A percentile compares a stretch with the other conserved stretches of the same genome.
phyloP scores from a whole-genome alignment of 2,113 vertebrate species.

The Procavia capensis region DNA sequence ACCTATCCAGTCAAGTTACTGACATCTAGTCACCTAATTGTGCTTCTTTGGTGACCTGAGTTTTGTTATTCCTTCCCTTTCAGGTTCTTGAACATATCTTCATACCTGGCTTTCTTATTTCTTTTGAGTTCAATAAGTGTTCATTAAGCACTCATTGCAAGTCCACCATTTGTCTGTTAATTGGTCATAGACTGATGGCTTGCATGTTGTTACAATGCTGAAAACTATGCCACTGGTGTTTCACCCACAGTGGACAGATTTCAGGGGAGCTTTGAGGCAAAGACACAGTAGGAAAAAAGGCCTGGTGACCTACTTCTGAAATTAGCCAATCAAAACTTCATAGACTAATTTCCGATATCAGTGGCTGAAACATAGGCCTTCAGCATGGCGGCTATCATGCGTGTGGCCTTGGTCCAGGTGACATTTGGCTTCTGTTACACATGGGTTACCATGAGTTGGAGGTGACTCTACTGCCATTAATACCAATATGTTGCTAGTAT shows the following conservation, averaged over 20 bases:
- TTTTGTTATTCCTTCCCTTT: not conserved
- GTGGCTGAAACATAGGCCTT: not conserved
- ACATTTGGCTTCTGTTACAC: not conserved
- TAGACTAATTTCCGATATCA: not conserved
- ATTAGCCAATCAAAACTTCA: not conserved
- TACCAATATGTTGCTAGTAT: not conserved
- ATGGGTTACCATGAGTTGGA: not conserved
- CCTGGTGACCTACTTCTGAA: not conserved
- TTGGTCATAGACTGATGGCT: no score
- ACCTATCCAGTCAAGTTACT: not conserved
- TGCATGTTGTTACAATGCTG: no score
- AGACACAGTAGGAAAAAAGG: not conserved
- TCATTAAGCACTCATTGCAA: not conserved
- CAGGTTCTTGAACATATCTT: not conserved
- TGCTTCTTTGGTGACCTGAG: not conserved
- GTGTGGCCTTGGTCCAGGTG: not conserved
- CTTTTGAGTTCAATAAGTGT: conserved; percentile 30
- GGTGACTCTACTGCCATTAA: not conserved
- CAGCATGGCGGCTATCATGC: not conserved
- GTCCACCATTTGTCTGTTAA: no score
- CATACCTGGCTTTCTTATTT: not conserved
- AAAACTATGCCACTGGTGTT: no score
- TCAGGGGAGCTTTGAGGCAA: not conserved
- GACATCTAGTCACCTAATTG: not conserved
- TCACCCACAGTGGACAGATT: not conserved